phyloP scores from a whole-genome alignment of 2,113 vertebrate species.

The Phocoena phocoena region DNA sequence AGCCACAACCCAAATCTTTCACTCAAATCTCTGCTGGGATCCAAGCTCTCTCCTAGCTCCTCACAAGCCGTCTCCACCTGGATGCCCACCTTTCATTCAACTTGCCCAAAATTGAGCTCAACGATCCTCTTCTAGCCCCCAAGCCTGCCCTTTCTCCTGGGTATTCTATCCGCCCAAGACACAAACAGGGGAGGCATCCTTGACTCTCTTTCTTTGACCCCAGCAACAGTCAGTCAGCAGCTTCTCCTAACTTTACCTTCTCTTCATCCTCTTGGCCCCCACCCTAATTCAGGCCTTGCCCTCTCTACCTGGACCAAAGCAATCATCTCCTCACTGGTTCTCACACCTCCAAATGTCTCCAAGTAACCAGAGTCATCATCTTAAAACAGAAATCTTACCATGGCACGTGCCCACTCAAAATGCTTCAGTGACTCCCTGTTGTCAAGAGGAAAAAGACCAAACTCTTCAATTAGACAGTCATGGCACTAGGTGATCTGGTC shows the following conservation, averaged over 20 bases:
- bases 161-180: neutral
- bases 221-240: neutral
- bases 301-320: neutral
- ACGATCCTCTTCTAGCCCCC: neutral
- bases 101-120: neutral
- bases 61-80: neutral
- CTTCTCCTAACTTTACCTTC: neutral
- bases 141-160: neutral
- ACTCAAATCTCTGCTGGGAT: neutral
- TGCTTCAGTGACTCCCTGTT: neutral
- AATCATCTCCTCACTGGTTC: neutral
- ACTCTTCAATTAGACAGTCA: neutral
- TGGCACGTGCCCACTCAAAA: neutral
- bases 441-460: neutral
- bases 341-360: neutral
- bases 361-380: neutral
- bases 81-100: neutral
- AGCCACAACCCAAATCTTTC: slow-evolving; percentile 11
- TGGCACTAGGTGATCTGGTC: neutral
- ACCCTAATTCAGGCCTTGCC: neutral
- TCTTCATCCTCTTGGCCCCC: neutral
- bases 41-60: neutral
- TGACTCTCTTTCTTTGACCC: neutral
- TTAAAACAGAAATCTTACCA: neutral
- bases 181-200: neutral